These are phyloP conservation scores for Solen grandis DNA, from an alignment of 1,140 invertebrate genomes.

Conservation along the genomic window DNA sequence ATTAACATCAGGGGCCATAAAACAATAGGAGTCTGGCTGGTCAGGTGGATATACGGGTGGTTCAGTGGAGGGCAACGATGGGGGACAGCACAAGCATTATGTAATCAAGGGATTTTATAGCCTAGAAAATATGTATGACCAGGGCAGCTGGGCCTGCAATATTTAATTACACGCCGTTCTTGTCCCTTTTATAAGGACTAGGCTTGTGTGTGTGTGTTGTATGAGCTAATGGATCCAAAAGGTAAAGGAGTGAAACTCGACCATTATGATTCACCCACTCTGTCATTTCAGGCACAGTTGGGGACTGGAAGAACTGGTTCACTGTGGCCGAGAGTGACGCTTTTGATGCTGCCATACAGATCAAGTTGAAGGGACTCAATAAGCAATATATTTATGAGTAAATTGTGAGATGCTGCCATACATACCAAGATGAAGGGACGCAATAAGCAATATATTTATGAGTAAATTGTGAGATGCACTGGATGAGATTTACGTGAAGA, in stretches of 20 bases:
- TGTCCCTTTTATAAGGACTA: not conserved
- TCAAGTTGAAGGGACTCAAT: too few species aligned
- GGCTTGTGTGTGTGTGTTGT: not conserved
- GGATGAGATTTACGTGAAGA: too few species aligned
- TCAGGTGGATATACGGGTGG: too few species aligned
- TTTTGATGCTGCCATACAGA: slow-evolving; percentile 48
- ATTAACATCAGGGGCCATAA: too few species aligned
- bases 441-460: slow-evolving; percentile 5
- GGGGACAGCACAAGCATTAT: not conserved
- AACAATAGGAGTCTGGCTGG: too few species aligned
- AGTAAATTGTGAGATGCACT: too few species aligned
- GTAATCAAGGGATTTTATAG: too few species aligned
- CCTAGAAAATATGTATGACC: too few species aligned
- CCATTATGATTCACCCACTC: not conserved
- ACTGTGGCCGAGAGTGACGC: slow-evolving; percentile 49
- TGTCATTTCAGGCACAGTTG: slow-evolving; percentile 58
- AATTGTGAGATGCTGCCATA: too few species aligned
- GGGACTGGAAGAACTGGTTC: slow-evolving; percentile 69
- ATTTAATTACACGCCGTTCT: not conserved
- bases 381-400: too few species aligned
- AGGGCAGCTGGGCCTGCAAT: not conserved
- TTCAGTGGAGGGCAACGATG: too few species aligned
- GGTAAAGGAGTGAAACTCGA: not conserved
- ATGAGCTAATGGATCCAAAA: not conserved
- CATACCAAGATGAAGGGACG: not conserved